Base-by-base conservation (phyloP, 2,888 invertebrate genomes). In the Glaucopsyche alexis region DNA sequence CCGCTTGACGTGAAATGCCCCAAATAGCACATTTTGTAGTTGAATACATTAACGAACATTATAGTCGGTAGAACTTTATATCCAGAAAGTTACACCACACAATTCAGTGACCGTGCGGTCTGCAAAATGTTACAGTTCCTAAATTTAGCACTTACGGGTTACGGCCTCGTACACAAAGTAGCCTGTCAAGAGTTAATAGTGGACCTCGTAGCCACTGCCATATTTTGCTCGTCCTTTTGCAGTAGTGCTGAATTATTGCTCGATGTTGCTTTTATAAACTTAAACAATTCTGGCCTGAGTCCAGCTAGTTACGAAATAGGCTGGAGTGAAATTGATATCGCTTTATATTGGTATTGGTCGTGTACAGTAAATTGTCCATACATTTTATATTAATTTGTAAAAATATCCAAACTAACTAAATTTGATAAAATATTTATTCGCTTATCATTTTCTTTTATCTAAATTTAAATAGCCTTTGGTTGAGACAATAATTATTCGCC, bases 281-380 rank as follows among this genome's bases (percentile, higher is more conserved):
- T 60, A 60, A 60, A 60, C 29, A 11, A 29, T 60, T 60, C 60
- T 60, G 60, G 60, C 60, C 60, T 60, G 13, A 7, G 60, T 60
- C 60, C 60, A 60, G 60, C 60, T 60, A 60, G 29, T 38, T 60
- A 60, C 60, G 60, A 38, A 60, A 60, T 13, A 13, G 60, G 60
- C 60, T 60, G 29, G 60, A 60, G 60, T 60, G 60, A 60, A 60
- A 60, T 38, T 13, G 60, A 60, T 60, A 29, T 60, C 29, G 13
- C 29, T 60, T 60, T 60, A 60, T 60, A 60, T 60, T 60, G 60
- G 60, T 60, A 38, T 60, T 60, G 60, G 14, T 7, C 60, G 29
- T 29, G 60, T 55, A 55, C 29, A 19, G 55, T 55, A 55, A 19
- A 42, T 5, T 7, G 42, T 7, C 1, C 42, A 42, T 7, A 42